These are phyloP conservation scores for Halictus ligatus DNA, from an alignment of 2,888 invertebrate species.

Conservation along the genomic window DNA sequence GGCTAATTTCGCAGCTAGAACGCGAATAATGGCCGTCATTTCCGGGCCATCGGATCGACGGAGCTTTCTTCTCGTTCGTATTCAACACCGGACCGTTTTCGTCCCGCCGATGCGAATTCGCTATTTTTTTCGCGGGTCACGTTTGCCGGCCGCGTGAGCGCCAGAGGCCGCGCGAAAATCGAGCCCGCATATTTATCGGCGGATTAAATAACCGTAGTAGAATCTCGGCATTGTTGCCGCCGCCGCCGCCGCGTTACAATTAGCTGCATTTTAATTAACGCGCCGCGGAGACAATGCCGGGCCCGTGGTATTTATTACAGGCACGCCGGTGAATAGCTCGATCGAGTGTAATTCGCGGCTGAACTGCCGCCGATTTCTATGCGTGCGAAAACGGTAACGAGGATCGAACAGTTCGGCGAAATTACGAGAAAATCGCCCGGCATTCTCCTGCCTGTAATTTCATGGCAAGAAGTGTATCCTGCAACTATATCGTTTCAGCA, in stretches of 20 bases:
- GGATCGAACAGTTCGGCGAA: neutral
- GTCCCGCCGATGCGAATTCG: neutral
- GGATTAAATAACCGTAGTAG: constrained; percentile 54
- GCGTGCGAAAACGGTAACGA: constrained; percentile 12
- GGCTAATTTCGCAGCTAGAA: neutral
- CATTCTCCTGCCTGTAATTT: constrained; percentile 22
- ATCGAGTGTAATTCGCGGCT: constrained; percentile 47
- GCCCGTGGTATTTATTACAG: constrained; percentile 51
- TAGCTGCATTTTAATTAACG: constrained; percentile 67
- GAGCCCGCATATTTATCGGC: constrained; percentile 44
- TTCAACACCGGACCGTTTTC: neutral
- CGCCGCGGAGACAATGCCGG: constrained; percentile 55
- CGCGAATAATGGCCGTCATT: constrained; percentile 14
- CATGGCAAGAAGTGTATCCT: neutral
- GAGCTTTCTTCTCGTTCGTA: constrained; percentile 14
- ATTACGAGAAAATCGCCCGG: neutral
- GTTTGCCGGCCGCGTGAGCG: constrained; percentile 40
- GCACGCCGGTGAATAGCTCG: constrained; percentile 44
- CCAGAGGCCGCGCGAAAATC: constrained; percentile 8
- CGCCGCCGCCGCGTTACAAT: constrained; percentile 52
- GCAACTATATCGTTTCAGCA: no score
- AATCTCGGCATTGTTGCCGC: constrained; percentile 47
- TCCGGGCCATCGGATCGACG: constrained; percentile 6
- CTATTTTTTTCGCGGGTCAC: constrained; percentile 35
- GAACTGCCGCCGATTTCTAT: constrained; percentile 31